phyloP scores from a whole-genome alignment of 2,797 vertebrate genomes.

The Rhinophrynus dorsalis region DNA sequence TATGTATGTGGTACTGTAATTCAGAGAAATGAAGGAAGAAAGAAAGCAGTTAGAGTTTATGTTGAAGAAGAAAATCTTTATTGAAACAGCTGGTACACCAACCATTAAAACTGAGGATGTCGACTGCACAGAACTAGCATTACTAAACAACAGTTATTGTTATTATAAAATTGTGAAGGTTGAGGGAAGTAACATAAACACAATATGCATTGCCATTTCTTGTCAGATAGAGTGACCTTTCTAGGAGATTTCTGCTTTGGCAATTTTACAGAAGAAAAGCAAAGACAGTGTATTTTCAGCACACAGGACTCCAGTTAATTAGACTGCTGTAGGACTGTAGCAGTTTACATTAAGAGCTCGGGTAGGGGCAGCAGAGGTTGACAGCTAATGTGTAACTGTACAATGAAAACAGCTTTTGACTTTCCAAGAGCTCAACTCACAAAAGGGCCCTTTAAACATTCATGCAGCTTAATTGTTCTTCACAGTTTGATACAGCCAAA shows the following conservation, averaged over 20 bases:
- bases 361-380: background rate
- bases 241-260: slow-evolving; percentile 48
- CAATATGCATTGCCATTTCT: slow-evolving; percentile 42
- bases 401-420: slow-evolving; percentile 14
- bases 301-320: slow-evolving; percentile 53
- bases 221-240: slow-evolving; percentile 55
- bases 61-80: too few relatives aligned
- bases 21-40: too few relatives aligned
- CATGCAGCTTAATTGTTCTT: slow-evolving; percentile 16
- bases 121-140: background rate
- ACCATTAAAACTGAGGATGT: background rate
- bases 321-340: slow-evolving; percentile 48
- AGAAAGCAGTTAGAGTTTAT: too few relatives aligned
- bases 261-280: slow-evolving; percentile 48
- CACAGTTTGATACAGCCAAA: slow-evolving; percentile 13
- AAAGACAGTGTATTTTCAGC: slow-evolving; percentile 50
- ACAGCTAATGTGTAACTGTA: slow-evolving; percentile 25
- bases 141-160: background rate
- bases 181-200: slow-evolving; percentile 2
- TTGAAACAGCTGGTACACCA: too few relatives aligned
- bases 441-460: slow-evolving; percentile 6
- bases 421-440: slow-evolving; percentile 20
- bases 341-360: slow-evolving; percentile 39
- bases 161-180: background rate
- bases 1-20: too few relatives aligned